Conservation (phyloP, 2,888 invertebrate species). For the Micoletzkya japonica region DNA sequence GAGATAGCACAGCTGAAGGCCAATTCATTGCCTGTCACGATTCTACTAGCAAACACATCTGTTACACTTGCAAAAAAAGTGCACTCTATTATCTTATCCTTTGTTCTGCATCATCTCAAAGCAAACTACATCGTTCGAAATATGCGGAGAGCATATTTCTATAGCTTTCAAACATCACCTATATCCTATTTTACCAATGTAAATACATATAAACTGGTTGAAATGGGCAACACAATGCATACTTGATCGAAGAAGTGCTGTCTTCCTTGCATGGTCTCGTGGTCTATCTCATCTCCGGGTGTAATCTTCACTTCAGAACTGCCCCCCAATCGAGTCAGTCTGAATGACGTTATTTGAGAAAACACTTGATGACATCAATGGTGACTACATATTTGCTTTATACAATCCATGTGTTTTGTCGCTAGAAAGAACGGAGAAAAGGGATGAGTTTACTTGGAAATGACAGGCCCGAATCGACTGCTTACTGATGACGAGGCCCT, state of each 20-base stretch:
- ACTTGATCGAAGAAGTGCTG: slow-evolving; percentile 24
- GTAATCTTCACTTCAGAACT: slow-evolving; percentile 24
- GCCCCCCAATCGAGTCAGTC: slow-evolving; percentile 19
- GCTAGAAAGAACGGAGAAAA: neutral
- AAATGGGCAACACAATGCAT: neutral
- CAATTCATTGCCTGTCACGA: neutral
- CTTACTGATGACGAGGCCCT: slow-evolving; percentile 23
- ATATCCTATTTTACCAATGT: neutral
- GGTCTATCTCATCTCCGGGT: slow-evolving; percentile 24
- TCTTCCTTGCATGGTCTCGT: slow-evolving; percentile 20
- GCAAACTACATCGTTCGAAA: too few relatives aligned
- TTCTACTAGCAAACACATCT: too few relatives aligned
- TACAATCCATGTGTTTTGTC: too few relatives aligned
- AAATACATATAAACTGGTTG: too few relatives aligned
- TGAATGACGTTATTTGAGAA: neutral
- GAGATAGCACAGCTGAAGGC: slow-evolving; percentile 24
- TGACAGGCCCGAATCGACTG: slow-evolving; percentile 23
- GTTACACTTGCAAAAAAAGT: too few relatives aligned
- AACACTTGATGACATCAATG: slow-evolving; percentile 12
- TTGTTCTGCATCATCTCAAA: too few relatives aligned
- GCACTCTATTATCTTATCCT: too few relatives aligned
- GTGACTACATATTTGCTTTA: neutral
- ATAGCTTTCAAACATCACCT: too few relatives aligned
- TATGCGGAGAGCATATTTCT: too few relatives aligned
- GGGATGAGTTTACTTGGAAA: slow-evolving; percentile 8